These are phyloP conservation scores for Alosa sapidissima DNA, from an alignment of 2,797 vertebrate genomes.

Conservation along the genomic window DNA sequence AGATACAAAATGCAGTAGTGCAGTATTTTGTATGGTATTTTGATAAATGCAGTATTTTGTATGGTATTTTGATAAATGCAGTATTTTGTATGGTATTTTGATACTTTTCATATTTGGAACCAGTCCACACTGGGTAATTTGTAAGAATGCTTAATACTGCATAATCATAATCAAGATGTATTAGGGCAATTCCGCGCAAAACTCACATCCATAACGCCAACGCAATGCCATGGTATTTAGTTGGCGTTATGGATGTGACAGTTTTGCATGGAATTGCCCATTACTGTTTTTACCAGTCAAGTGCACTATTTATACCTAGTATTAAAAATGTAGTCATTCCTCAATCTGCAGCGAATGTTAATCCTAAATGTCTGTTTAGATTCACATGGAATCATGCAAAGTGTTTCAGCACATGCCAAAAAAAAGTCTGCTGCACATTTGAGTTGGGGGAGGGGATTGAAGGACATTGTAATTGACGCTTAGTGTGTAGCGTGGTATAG, in stretches of 20 bases:
- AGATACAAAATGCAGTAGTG: neutral
- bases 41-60: no score
- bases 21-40: no score
- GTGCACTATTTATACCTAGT: neutral
- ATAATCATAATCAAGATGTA: no score
- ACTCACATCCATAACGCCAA: no score
- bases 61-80: no score
- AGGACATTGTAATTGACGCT: slow-evolving; percentile 33
- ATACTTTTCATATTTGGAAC: neutral
- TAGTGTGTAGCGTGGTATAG: slow-evolving; percentile 37
- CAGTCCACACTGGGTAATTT: neutral
- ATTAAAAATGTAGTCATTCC: neutral
- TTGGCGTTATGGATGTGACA: no score
- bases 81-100: no score
- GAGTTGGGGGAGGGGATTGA: neutral
- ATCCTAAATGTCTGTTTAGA: neutral
- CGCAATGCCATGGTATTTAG: no score
- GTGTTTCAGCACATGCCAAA: neutral
- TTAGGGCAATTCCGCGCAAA: no score
- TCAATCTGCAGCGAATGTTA: neutral
- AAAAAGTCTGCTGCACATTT: slow-evolving; percentile 17
- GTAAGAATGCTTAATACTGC: no score
- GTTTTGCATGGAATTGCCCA: no score
- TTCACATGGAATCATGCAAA: neutral
- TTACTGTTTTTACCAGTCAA: neutral